These are phyloP conservation scores for Aphelocoma coerulescens DNA, from an alignment of 2,113 vertebrate species.

Conservation along the genomic window DNA sequence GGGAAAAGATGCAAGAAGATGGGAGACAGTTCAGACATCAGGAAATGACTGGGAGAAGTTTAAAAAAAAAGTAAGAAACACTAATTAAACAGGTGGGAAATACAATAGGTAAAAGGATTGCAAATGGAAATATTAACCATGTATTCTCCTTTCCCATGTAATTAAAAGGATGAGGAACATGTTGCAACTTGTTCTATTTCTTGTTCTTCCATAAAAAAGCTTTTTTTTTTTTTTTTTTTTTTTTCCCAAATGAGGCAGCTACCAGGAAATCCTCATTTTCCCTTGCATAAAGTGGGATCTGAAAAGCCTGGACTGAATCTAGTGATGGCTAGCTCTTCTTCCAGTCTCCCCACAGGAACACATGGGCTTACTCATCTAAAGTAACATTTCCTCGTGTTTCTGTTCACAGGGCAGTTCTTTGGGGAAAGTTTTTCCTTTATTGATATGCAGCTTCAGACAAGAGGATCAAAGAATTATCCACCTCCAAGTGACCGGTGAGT, in stretches of 20 bases:
- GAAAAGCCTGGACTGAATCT: not conserved
- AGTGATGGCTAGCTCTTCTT: not conserved
- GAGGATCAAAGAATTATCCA: not conserved
- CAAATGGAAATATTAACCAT: not conserved
- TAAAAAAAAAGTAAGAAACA: not conserved
- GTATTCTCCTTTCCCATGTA: not conserved
- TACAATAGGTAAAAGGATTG: not conserved
- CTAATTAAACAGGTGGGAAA: not conserved
- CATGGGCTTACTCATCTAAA: not conserved
- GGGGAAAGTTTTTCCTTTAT: not conserved
- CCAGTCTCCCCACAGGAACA: not conserved
- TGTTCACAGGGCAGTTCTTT: not conserved
- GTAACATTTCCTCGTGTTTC: fast-evolving
- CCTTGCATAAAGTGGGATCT: not conserved
- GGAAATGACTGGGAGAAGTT: not conserved
- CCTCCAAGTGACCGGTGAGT: not conserved
- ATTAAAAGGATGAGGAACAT: not conserved
- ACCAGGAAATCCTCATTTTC: not conserved
- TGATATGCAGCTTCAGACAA: not conserved
- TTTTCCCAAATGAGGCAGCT: not conserved
- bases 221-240: too few species aligned
- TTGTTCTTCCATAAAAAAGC: not conserved
- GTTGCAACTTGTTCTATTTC: not conserved
- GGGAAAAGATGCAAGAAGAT: not conserved
- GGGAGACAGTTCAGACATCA: not conserved